Evolutionary conservation across 2,113 vertebrate genomes (phyloP), one percentile per base, ranked within the genome.

Genomic region (Eonycteris spelaea): DNA sequence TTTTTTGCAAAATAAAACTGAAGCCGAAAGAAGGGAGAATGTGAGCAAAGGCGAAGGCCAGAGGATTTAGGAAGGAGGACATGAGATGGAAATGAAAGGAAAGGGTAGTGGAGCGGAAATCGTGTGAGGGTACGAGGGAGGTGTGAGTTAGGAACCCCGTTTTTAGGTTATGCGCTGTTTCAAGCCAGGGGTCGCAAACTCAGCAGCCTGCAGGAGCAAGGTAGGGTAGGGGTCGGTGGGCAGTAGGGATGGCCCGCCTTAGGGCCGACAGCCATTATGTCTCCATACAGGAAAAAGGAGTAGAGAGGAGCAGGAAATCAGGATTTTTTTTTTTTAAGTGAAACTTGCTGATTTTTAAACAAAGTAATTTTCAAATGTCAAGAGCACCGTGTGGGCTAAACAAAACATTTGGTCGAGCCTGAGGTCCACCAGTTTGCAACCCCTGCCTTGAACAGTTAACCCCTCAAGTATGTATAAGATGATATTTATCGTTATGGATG

Each of bases 1-100:
- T 83, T 92, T 93, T 92, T 6, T 96, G 95, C 51, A 96, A 97
- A 97, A 96, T 14, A 77, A 90, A 95, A 92, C 55, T 91, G 28
- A 96, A 86, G 94, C 90, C 83, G 75, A 70, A 70, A 77, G 91
- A 86, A 93, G 45, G 30, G 9, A 74, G 87, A 94, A 55, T 45
- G 75, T 22, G 38, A 83, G 4, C 3, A 40, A 22, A 65, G 79
- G 28, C 70, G 77, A 96, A 85, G 77, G 73, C 33, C 22, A 88
- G 96, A 86, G 96, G 51, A 0, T 0, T 84, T 40, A 13, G 53
- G 92, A 96, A 84, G 90, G 71, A 92, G 59, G 90, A 78, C 68
- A 92, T 43, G 24, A 43, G 93, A 93, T 6, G 0, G 11, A 94
- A 13, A 87, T 63, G 65, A 7, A 63, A 90, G 73, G 84, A 96